Evolutionary conservation across 2,113 vertebrate genomes (phyloP).

Genomic region (Callipepla squamata): DNA sequence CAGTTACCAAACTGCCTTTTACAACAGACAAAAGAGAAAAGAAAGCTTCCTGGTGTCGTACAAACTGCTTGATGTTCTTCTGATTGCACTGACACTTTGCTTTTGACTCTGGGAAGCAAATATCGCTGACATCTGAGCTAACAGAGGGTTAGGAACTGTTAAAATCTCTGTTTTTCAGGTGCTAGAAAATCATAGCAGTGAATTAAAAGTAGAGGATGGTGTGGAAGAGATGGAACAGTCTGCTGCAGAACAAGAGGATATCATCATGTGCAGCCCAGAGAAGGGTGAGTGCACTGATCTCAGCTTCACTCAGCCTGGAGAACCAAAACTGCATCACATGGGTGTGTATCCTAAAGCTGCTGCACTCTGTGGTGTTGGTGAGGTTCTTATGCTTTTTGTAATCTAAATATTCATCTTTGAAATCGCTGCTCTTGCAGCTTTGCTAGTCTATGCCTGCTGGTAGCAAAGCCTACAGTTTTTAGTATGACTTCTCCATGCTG

Average conservation of each 20-base stretch:
- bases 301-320: neutral
- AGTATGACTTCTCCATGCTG: rapidly evolving
- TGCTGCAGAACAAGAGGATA: slow-evolving; percentile 12
- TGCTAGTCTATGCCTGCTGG: neutral
- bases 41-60: neutral
- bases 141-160: neutral
- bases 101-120: neutral
- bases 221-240: slow-evolving; percentile 30
- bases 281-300: neutral
- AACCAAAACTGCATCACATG: neutral
- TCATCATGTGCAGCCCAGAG: slow-evolving; percentile 36
- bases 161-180: slow-evolving; percentile 19
- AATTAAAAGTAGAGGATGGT: neutral
- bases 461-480: neutral
- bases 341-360: neutral
- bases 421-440: neutral
- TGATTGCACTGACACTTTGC: neutral
- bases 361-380: neutral
- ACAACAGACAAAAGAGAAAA: neutral
- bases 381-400: neutral
- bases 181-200: neutral
- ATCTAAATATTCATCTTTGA: neutral
- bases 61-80: neutral
- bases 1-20: neutral
- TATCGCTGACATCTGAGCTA: neutral